Conservation (phyloP, 2,113 vertebrate genomes). For the Nipponia nippon region DNA sequence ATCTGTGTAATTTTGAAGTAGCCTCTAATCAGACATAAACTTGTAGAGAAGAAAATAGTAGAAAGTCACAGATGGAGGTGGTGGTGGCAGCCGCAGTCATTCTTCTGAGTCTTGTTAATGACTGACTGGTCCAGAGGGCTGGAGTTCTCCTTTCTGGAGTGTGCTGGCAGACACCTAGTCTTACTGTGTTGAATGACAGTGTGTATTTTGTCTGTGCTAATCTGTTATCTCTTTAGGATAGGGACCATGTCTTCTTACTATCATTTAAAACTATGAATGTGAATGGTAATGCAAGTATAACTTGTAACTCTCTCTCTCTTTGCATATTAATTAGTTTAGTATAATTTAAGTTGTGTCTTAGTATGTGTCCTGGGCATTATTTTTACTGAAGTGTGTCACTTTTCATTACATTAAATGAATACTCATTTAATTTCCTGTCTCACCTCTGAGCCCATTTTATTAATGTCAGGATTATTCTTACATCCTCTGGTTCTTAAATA, state of each 20-base stretch:
- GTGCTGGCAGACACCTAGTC: background rate
- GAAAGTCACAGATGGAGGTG: background rate
- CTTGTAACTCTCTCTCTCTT: background rate
- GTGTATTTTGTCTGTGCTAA: background rate
- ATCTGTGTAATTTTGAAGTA: background rate
- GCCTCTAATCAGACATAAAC: background rate
- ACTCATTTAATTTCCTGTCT: constrained; percentile 20
- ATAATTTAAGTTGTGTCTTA: background rate
- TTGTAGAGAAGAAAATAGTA: background rate
- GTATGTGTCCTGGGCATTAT: background rate
- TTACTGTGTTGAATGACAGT: background rate
- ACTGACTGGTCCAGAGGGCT: background rate
- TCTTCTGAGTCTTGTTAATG: background rate
- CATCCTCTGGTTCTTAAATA: constrained; percentile 30
- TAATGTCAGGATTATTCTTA: constrained; percentile 43
- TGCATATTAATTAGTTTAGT: background rate
- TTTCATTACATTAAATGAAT: constrained; percentile 19
- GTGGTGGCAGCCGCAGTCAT: background rate
- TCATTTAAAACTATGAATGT: background rate
- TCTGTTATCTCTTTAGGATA: background rate
- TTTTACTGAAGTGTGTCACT: constrained; percentile 30
- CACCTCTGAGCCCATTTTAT: constrained; percentile 17
- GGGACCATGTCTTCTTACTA: background rate
- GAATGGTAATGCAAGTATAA: background rate
- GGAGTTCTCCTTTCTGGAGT: background rate